phyloP scores from a whole-genome alignment of 2,888 invertebrate genomes.

The Cosmorhoe ocellata region DNA sequence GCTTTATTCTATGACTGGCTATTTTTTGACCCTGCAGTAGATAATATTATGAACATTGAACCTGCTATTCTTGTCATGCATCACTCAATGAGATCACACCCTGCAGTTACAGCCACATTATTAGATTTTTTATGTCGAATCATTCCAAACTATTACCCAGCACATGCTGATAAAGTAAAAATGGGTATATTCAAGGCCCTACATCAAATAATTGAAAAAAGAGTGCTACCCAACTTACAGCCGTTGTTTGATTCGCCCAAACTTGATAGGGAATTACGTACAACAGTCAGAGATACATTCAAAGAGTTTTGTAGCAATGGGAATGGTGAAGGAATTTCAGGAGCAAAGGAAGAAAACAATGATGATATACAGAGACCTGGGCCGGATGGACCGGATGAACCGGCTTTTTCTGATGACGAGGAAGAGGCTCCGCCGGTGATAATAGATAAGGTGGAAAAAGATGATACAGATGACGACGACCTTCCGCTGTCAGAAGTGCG shows the following conservation, averaged over 20 bases:
- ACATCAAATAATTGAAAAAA: slow-evolving; percentile 93
- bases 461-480: slow-evolving; percentile 89
- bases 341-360: slow-evolving; percentile 69
- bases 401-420: slow-evolving; percentile 93
- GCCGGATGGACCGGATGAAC: slow-evolving; percentile 88
- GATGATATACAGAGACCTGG: slow-evolving; percentile 72
- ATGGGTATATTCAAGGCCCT: slow-evolving; percentile 92
- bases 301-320: slow-evolving; percentile 91
- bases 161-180: slow-evolving; percentile 89
- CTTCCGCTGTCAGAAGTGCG: slow-evolving; percentile 90
- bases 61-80: slow-evolving; percentile 97
- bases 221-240: slow-evolving; percentile 93
- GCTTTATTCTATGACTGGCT: slow-evolving; percentile 97
- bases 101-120: slow-evolving; percentile 93
- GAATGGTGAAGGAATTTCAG: slow-evolving; percentile 76
- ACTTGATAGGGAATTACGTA: slow-evolving; percentile 91
- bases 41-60: slow-evolving; percentile 98
- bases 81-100: slow-evolving; percentile 95
- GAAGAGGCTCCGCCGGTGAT: slow-evolving; percentile 83
- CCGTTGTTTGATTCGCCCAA: slow-evolving; percentile 94
- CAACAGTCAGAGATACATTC: slow-evolving; percentile 94
- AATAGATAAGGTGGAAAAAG: slow-evolving; percentile 44
- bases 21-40: slow-evolving; percentile 94
- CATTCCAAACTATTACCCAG: slow-evolving; percentile 93
- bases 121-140: slow-evolving; percentile 96